Evolutionary conservation across 2,113 vertebrate genomes (phyloP).

Genomic region (Bostrychus sinensis): DNA sequence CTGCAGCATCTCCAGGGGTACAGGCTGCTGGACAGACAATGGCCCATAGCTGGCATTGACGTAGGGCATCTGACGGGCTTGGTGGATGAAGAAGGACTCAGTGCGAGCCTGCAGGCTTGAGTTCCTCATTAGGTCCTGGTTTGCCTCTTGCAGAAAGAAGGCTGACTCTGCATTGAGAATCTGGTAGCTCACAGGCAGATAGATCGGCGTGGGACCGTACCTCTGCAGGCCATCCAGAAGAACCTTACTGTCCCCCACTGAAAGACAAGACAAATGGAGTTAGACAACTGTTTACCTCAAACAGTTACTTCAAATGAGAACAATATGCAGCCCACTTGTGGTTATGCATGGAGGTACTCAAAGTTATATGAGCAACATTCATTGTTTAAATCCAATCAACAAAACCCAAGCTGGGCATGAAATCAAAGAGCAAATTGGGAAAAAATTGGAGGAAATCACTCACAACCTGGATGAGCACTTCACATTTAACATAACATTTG

Average conservation of each 20-base stretch:
- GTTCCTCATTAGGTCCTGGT: conserved; percentile 88
- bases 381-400: conserved; percentile 14
- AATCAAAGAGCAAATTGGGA: conserved; percentile 38
- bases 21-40: conserved; percentile 80
- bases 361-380: conserved; percentile 8
- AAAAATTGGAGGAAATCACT: conserved; percentile 35
- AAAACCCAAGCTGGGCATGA: conserved; percentile 32
- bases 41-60: conserved; percentile 91
- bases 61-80: conserved; percentile 80
- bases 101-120: conserved; percentile 89
- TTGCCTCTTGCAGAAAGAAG: conserved; percentile 90
- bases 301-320: background rate
- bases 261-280: conserved; percentile 45
- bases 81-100: conserved; percentile 89
- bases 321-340: conserved; percentile 5
- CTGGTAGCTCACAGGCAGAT: conserved; percentile 90
- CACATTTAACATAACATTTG: conserved; percentile 53
- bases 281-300: conserved; percentile 1
- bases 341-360: conserved; percentile 6
- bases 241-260: conserved; percentile 84
- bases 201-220: conserved; percentile 85
- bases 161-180: conserved; percentile 83
- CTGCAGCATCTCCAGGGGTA: conserved; percentile 86
- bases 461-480: conserved; percentile 20
- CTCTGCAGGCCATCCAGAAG: conserved; percentile 81